These are phyloP conservation scores for Gallinago undulata DNA, from an alignment of 2,113 vertebrate genomes.

Conservation along the genomic window DNA sequence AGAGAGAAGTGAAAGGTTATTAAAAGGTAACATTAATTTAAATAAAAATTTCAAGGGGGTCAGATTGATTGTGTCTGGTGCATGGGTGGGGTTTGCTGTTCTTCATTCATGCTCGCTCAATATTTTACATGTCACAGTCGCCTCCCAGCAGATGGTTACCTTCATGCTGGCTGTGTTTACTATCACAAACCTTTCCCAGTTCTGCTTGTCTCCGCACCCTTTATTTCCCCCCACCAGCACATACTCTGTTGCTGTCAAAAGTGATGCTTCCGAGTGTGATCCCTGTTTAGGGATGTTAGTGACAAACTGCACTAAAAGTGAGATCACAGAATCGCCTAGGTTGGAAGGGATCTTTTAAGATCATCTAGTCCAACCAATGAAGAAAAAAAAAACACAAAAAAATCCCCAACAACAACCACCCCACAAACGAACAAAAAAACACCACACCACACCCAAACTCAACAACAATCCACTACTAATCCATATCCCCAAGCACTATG, in stretches of 20 bases:
- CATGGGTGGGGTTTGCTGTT: neutral
- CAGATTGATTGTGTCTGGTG: neutral
- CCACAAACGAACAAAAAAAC: no score
- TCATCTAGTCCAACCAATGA: no score
- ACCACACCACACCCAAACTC: no score
- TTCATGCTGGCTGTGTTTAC: constrained; percentile 21
- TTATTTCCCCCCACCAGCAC: neutral
- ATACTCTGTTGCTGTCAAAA: neutral
- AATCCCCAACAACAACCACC: no score
- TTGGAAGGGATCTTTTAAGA: no score
- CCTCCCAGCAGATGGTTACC: constrained; percentile 27
- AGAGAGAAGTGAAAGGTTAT: constrained; percentile 46
- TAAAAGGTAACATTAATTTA: constrained; percentile 45
- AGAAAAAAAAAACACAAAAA: no score
- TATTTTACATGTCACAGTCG: neutral
- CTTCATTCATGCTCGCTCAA: neutral
- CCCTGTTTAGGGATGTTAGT: neutral
- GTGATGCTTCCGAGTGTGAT: neutral
- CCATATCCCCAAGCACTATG: no score
- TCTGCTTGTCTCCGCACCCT: neutral
- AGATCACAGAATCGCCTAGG: neutral
- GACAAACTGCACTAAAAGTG: neutral
- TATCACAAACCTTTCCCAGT: neutral
- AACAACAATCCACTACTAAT: no score
- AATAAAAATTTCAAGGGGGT: constrained; percentile 35